Evolutionary conservation across 2,888 invertebrate species (phyloP), one percentile per base, ranked within the genome.

Genomic region (Drosophila borborema): DNA sequence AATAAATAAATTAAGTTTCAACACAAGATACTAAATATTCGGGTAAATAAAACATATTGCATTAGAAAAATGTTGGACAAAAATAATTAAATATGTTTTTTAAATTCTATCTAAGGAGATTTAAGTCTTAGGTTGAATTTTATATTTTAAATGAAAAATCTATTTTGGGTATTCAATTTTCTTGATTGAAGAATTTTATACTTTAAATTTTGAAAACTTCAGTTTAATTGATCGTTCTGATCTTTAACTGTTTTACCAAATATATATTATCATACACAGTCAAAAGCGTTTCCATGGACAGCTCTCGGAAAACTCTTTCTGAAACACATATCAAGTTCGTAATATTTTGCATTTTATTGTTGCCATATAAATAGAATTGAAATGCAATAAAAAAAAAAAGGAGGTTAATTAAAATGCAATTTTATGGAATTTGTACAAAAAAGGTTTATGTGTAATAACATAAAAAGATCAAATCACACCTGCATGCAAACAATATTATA

Each of bases 1-100:
- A 81, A n/a, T n/a, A n/a, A 80, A 81, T 79, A 79, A 81, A 81
- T 77, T 79, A 79, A 81, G 81, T 60, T 65, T 54, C 53, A 80
- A 58, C 51, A 56, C 59, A 53, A 60, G 10, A 49, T 40, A 60
- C n/a, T n/a, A n/a, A 5, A 31, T 40, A 18, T 40, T 31, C 31
- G 58, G 34, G 58, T 45, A 16, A 67, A 61, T 23, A 41, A 54
- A 71, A 49, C 12, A 45, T 31, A 36, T 16, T 34, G 58, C 58
- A 58, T 34, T 51, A 34, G 10, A 34, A 49, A n/a, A 34, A 58
- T 45, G 56, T 56, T 43, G 18, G 34, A 43, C 9, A 4, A 12
- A 18, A 31, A 49, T 2, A 6, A 49, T n/a, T 12, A 0, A n/a
- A 7, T 18, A 10, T 31, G 5, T 8, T 18, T 49, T n/a, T 34